Base-by-base conservation (phyloP, 2,888 invertebrate species). In the Ctena decussata region DNA sequence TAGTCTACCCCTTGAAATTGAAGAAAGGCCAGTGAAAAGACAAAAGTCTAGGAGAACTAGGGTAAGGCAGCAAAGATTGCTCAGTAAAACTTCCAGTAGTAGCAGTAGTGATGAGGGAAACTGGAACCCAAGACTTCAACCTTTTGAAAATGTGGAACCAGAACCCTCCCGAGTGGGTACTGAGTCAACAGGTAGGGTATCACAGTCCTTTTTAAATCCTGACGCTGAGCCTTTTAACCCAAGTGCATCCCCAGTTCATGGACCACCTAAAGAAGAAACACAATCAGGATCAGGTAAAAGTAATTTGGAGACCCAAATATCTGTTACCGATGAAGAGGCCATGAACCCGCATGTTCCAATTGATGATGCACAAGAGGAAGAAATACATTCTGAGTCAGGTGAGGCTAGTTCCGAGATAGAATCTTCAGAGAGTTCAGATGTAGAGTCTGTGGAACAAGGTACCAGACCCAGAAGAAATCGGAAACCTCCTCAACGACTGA, bases 71-170 rank as follows among this genome's bases (percentile, higher is more conserved):
- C 12, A 35, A 35, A 35, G 21, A 21, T 3, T 21, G 49, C n/a
- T 5, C n/a, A 18, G 21, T 11, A 11, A 3, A 37, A 39, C 70
- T n/a, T 21, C 41, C 3, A 1, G 35, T 3, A 37, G 70, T 39
- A 70, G 70, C 24, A 37, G 30, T 21, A 35, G 37, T 70, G 37
- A 37, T 41, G 32, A 57, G 32, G 39, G 39, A 15, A 5, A 21
- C 1, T 49, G 24, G 46, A 11, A 8, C 60, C 1, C 18, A 18
- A 21, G 49, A 21, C 41, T 69, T 1, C 69, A 84, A 12, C 76
- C 81, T 18, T 81, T 82, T 18, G 82, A 87, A 41, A 15, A 15
- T 41, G 15, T 11, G 6, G 41, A 41, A 15, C 15, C 41, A 6
- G 41, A 11, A 15, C 41, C 41, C 41, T 41, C 41, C 6, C 8